Percentiles rank a stretch among this genome's conserved stretches.
Conservation (phyloP, 1,140 invertebrate genomes). For the Drosophila navojoa region DNA sequence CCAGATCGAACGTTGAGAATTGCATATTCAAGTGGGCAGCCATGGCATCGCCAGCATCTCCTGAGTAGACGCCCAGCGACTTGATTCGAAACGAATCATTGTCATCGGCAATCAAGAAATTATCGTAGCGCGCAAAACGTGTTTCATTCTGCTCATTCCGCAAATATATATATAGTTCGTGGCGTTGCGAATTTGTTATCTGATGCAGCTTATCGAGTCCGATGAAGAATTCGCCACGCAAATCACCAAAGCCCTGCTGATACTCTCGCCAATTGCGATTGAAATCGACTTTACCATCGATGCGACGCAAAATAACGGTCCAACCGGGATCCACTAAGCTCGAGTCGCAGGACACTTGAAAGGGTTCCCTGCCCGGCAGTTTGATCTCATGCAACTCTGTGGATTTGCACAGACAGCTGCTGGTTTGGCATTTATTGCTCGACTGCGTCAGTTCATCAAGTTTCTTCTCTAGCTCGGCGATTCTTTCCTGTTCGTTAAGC, state of each 20-base stretch:
- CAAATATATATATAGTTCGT: conserved; percentile 38
- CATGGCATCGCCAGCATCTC: conserved; percentile 88
- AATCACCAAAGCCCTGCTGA: conserved; percentile 35
- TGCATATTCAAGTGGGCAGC: conserved; percentile 87
- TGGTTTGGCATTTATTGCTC: conserved; percentile 22
- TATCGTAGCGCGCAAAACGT: conserved; percentile 27
- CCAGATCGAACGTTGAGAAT: conserved; percentile 88
- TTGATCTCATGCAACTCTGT: conserved; percentile 17
- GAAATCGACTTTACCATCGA: conserved; percentile 19
- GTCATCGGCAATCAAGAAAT: conserved; percentile 75
- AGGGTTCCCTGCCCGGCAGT: conserved; percentile 18
- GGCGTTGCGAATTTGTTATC: conserved; percentile 26
- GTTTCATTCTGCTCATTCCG: conserved; percentile 23
- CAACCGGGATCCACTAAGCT: conserved; percentile 18
- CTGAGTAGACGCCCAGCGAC: conserved; percentile 86
- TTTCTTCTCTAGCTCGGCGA: conserved; percentile 25
- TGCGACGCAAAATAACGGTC: conserved; percentile 31
- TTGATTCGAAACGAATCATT: conserved; percentile 87
- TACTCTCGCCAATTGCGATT: conserved; percentile 38
- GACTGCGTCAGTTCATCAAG: background rate
- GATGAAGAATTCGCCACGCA: conserved; percentile 34
- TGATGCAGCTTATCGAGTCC: conserved; percentile 39
- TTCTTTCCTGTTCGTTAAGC: conserved; percentile 19
- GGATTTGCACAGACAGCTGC: conserved; percentile 32
- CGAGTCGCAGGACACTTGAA: conserved; percentile 38